These are phyloP conservation scores for Schrankia costaestrigalis DNA, from an alignment of 2,888 invertebrate species.

Conservation along the genomic window DNA sequence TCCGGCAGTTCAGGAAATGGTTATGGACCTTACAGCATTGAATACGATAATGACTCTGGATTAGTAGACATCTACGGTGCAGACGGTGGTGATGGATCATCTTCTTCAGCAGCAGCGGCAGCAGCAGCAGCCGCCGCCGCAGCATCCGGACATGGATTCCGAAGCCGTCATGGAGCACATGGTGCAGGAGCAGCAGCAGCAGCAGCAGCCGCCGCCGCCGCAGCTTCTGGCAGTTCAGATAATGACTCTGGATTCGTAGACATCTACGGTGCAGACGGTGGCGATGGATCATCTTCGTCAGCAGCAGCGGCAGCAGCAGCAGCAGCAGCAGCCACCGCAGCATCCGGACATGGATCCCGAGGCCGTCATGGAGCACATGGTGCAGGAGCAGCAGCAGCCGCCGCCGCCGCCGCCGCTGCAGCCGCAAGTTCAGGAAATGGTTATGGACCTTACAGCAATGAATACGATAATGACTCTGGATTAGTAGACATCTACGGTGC, in stretches of 20 bases:
- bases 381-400: background rate
- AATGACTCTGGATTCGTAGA: conserved; percentile 5
- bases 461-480: too few relatives aligned
- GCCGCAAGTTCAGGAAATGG: too few relatives aligned
- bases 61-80: background rate
- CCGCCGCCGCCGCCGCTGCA: background rate
- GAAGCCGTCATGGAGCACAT: background rate
- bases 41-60: background rate
- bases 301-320: background rate
- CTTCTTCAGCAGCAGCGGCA: background rate
- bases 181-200: conserved; percentile 1
- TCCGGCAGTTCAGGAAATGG: background rate
- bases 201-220: background rate
- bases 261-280: background rate
- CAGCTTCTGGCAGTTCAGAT: background rate
- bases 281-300: background rate
- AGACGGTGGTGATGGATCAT: background rate
- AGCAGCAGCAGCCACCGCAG: background rate
- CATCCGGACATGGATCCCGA: background rate
- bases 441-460: too few relatives aligned
- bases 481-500: too few relatives aligned
- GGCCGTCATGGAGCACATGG: background rate
- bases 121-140: background rate
- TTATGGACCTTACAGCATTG: background rate
- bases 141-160: background rate